These are phyloP conservation scores for Paratilapia polleni DNA, from an alignment of 2,113 vertebrate species.

Conservation along the genomic window DNA sequence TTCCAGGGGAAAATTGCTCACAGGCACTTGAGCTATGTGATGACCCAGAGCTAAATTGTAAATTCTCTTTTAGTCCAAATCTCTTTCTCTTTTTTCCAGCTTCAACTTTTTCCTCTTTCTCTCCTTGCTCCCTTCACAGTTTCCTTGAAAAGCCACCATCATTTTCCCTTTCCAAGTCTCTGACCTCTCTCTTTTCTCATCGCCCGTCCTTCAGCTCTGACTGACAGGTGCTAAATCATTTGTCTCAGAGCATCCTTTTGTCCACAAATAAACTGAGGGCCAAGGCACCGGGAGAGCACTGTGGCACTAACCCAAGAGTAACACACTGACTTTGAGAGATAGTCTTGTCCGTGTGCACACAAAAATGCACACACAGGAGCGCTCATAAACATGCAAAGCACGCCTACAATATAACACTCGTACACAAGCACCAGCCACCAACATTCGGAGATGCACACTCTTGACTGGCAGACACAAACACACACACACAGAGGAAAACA, in stretches of 20 bases:
- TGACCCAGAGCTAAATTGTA: conserved; percentile 58
- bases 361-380: conserved; percentile 6
- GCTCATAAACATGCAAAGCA: conserved; percentile 60
- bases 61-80: conserved; percentile 35
- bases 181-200: conserved; percentile 70
- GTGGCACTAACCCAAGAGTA: conserved; percentile 61
- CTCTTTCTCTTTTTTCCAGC: conserved; percentile 5
- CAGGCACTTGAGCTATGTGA: conserved; percentile 58
- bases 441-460: conserved; percentile 29
- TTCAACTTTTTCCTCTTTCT: conserved; percentile 28
- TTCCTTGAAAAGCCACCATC: conserved; percentile 39
- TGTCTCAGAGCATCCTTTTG: conserved; percentile 71
- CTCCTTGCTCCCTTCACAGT: background rate
- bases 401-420: conserved; percentile 51
- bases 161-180: conserved; percentile 39
- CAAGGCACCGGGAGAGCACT: conserved; percentile 46
- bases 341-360: conserved; percentile 6
- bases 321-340: conserved; percentile 67
- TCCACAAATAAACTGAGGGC: conserved; percentile 72
- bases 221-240: conserved; percentile 77
- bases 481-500: conserved; percentile 11
- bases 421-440: conserved; percentile 47
- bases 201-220: conserved; percentile 67
- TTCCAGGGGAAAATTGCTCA: conserved; percentile 59
- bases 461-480: background rate